Evolutionary conservation across 2,888 invertebrate genomes (phyloP).

Genomic region (Himalopsyche anomala): DNA sequence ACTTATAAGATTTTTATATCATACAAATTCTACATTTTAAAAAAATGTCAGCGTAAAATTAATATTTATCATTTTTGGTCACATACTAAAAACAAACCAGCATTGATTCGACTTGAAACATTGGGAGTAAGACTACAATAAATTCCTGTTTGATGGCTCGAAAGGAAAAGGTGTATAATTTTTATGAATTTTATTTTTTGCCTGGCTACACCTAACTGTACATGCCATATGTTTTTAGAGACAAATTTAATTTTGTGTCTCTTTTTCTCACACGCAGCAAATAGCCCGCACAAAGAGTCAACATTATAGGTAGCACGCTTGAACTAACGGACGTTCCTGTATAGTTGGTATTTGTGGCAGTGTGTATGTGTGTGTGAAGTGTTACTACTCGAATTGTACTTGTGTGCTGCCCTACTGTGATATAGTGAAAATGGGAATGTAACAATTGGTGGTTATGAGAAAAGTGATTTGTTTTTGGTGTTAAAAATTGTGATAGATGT

Average conservation of each 20-base stretch:
- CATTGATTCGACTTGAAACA: no score
- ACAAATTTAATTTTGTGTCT: conserved; percentile 48
- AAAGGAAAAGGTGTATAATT: no score
- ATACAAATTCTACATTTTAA: no score
- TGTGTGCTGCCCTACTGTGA: conserved; percentile 60
- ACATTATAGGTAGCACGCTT: conserved; percentile 37
- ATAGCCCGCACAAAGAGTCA: conserved; percentile 44
- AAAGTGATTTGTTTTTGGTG: conserved; percentile 60
- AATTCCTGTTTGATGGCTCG: no score
- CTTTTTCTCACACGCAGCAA: conserved; percentile 42
- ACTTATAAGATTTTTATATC: no score
- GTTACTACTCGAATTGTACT: conserved; percentile 47
- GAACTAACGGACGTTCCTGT: conserved; percentile 61
- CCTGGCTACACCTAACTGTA: conserved; percentile 38
- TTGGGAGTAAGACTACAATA: no score
- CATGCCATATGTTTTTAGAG: conserved; percentile 56
- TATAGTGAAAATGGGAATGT: conserved; percentile 61
- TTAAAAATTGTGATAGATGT: conserved; percentile 55
- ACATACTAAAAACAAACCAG: no score
- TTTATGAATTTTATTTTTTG: neutral
- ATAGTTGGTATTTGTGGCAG: conserved; percentile 56
- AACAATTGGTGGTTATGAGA: conserved; percentile 62
- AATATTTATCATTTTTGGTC: no score
- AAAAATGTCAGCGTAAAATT: no score
- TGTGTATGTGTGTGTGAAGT: conserved; percentile 56